Evolutionary conservation across 2,113 vertebrate genomes (phyloP).

Genomic region (Sphyrna mokarran): DNA sequence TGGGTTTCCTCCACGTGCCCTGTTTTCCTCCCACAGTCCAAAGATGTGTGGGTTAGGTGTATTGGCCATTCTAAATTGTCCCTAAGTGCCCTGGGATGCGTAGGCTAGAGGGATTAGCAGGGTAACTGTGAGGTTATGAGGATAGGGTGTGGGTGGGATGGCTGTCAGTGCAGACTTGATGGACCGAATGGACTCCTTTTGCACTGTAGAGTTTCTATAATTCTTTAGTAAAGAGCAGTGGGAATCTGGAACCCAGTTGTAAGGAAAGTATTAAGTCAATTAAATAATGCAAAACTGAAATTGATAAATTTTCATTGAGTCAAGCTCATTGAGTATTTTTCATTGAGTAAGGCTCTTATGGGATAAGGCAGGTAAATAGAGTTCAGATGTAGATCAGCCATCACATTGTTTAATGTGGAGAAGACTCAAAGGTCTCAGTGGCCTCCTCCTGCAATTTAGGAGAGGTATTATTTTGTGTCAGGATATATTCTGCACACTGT

Average conservation of each 20-base stretch:
- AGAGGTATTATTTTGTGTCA: background rate
- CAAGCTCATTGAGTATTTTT: background rate
- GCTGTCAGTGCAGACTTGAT: no score
- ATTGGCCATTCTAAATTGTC: no score
- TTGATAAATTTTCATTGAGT: background rate
- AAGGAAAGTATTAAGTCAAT: background rate
- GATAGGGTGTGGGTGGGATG: no score
- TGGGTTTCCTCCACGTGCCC: no score
- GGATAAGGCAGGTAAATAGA: background rate
- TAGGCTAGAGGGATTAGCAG: no score
- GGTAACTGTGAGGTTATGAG: no score
- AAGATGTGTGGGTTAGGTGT: no score
- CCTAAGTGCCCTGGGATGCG: no score
- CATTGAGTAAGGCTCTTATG: background rate
- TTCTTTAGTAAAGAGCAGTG: background rate
- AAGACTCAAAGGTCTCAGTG: background rate
- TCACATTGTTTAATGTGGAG: background rate
- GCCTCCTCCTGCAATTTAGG: background rate
- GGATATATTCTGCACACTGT: background rate
- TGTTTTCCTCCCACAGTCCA: no score
- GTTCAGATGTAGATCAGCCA: background rate
- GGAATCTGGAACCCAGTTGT: background rate
- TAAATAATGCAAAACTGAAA: background rate
- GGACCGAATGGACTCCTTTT: no score
- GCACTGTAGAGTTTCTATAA: no score